phyloP scores from a whole-genome alignment of 2,888 invertebrate species.

The Alitta virens region DNA sequence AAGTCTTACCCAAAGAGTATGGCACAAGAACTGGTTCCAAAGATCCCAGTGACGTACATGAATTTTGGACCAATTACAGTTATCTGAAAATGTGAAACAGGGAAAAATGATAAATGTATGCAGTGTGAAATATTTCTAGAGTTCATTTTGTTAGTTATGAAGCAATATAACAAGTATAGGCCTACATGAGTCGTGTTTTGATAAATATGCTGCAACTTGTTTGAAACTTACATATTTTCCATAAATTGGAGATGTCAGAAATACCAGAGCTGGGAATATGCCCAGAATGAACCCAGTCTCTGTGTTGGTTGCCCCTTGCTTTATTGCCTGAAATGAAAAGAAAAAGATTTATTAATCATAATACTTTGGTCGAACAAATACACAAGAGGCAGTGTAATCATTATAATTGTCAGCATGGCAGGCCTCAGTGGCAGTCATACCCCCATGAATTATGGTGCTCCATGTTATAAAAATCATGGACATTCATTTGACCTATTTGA shows the following conservation, averaged over 20 bases:
- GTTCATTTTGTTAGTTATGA: too few relatives aligned
- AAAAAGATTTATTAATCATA: too few relatives aligned
- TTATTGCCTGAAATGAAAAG: slow-evolving; percentile 5
- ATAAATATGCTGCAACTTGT: too few relatives aligned
- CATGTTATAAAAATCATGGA: too few relatives aligned
- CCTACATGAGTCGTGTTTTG: too few relatives aligned
- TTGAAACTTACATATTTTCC: slow-evolving; percentile 12
- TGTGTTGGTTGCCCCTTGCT: slow-evolving; percentile 6
- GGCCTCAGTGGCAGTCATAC: too few relatives aligned
- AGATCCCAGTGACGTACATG: slow-evolving; percentile 14
- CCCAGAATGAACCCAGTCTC: slow-evolving; percentile 15
- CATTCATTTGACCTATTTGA: too few relatives aligned
- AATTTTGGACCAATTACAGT: slow-evolving; percentile 12
- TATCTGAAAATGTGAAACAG: slow-evolving; percentile 7
- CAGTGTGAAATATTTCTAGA: too few relatives aligned
- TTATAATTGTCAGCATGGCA: too few relatives aligned
- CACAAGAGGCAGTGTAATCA: too few relatives aligned
- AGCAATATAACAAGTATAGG: too few relatives aligned
- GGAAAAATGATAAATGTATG: neutral
- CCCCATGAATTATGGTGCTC: too few relatives aligned
- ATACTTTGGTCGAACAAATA: neutral
- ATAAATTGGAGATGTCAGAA: slow-evolving; percentile 9
- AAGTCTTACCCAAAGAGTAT: slow-evolving; percentile 23
- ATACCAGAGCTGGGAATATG: slow-evolving; percentile 7
- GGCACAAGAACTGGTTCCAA: slow-evolving; percentile 13